Evolutionary conservation across 2,888 invertebrate genomes (phyloP), one percentile per base, ranked within the genome.

Genomic region (Spatulosminthurus flaviceps): DNA sequence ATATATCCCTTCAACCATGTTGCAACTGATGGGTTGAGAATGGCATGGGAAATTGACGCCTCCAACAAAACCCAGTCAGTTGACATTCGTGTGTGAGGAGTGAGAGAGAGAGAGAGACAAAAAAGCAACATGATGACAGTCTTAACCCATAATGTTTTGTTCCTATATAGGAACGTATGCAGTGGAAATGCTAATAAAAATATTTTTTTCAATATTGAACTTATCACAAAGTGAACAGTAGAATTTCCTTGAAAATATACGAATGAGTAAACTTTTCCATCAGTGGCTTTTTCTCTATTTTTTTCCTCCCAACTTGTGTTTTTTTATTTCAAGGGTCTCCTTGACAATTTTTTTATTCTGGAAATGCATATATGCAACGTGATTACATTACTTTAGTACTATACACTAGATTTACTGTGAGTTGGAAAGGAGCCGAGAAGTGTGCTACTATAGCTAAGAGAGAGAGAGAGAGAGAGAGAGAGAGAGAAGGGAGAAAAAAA

Each of bases 21-120:
- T 5, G 16, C 51, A n/a, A n/a, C 51, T 51, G 51, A 51, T 51
- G 51, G 51, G 51, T 19, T 51, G 51, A 19, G 51, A 51, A 51
- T 51, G 51, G 16, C 51, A 51, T 13, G 51, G n/a, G 51, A 51
- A 51, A 51, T 51, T 51, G 51, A 51, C 51, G 51, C 51, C 51
- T 51, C 19, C 16, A 51, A 16, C 51, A 13, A 51, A 51, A n/a
- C n/a, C n/a, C n/a, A n/a, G n/a, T n/a, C n/a, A n/a, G 19, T 51
- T 51, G 51, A 51, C 51, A 51, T 51, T 51, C n/a, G 34, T 51
- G 51, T 51, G 5, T 51, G 16, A 19, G 5, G 4, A 5, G 9
- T 16, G 51, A 51, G n/a, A n/a, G n/a, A n/a, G n/a, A n/a, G n/a
- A n/a, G n/a, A n/a, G n/a, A n/a, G n/a, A n/a, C n/a, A n/a, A n/a